Base-by-base conservation (phyloP, 2,113 vertebrate genomes). In the Stomatorhinus ivindoensis region DNA sequence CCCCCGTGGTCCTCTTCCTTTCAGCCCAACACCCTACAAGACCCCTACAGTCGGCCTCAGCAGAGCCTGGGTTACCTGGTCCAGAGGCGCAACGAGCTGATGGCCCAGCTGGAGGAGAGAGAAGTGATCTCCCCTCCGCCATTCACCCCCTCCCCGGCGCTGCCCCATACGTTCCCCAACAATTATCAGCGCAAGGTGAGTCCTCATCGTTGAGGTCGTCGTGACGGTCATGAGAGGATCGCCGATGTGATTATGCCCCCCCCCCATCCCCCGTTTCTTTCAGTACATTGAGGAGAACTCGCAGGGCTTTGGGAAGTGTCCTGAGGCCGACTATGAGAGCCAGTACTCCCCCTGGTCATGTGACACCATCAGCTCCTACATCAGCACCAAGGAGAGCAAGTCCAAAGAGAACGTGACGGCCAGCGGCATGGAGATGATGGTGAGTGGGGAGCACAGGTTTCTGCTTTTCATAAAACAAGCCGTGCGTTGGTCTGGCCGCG, bases 291-390 rank as follows among this genome's bases (percentile, higher is more conserved):
- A 99, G 83, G 98, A 99, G 92, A 97, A 96, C 88, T 94, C 97
- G 92, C 98, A 98, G 92, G 92, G 94, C 86, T 95, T 97, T 89
- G 96, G 95, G 51, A 97, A 98, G 94, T 97, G 97, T 94, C 97
- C 98, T 95, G 97, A 97, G 93, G 95, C 97, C 24, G 97, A 99
- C 91, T 99, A 99, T 87, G 89, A 95, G 3, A 97, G 97, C 90
- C 98, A 99, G n/a, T 99, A 99, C 93, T 99, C 98, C 61, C 98
- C 98, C 48, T 99, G 98, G 98, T 99, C 98, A 27, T 99, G 98
- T 94, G 98, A 99, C 92, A 99, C 98, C 88, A 99, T 99, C 88
- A 96, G 98, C 95, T 99, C 98, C 92, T 99, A 99, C 94, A 99
- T 99, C 91, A 97, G 98, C 94, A 97, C 97, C 95, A 99, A 99